Evolutionary conservation across 2,888 invertebrate species (phyloP), one percentile per base, ranked within the genome.

Genomic region (Dimorphilus gyrociliatus): DNA sequence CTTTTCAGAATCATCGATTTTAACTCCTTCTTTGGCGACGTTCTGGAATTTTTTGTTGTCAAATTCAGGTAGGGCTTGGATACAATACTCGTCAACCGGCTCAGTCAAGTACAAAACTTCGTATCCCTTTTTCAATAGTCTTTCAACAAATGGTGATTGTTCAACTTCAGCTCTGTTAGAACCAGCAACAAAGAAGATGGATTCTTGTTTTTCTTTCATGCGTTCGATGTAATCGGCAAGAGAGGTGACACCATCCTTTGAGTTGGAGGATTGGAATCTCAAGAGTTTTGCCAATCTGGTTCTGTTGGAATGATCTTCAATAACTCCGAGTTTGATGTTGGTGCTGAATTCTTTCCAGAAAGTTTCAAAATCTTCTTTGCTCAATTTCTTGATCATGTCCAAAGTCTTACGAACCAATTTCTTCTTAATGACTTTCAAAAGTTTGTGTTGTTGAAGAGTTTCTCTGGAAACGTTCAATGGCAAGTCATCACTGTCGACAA

Each of bases 341-440:
- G 94, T 99, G 34, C 88, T 86, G 68, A 82, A 97, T 67, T 99
- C 94, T 64, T 88, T 88, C 94, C 94, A 97, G 75, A 97, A 94
- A 50, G 75, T 76, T 16, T 78, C 75, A 62, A 82, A 92, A 29
- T 82, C 78, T 29, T 80, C 81, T 37, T 78, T 78, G 30, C 79
- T 72, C 38, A 99, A 74, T 67, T 94, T 97, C 69, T 90, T 92
- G 43, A 97, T 75, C 90, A 94, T 90, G 62, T 94, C 94, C 31
- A 94, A 67, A 5, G 82, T 84, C 65, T 99, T 99, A 29, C 97
- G 75, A 12, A 97, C 81, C 36, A 99, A 69, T 60, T 97, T 99
- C 72, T 97, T 97, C 70, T 90, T 90, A 60, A 99, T 97, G 34
- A 97, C 85, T 67, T 97, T 97, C 52, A 97, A 79, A 6, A 97